Conservation (phyloP, 2,888 invertebrate species). For the Sarcophaga carnaria region DNA sequence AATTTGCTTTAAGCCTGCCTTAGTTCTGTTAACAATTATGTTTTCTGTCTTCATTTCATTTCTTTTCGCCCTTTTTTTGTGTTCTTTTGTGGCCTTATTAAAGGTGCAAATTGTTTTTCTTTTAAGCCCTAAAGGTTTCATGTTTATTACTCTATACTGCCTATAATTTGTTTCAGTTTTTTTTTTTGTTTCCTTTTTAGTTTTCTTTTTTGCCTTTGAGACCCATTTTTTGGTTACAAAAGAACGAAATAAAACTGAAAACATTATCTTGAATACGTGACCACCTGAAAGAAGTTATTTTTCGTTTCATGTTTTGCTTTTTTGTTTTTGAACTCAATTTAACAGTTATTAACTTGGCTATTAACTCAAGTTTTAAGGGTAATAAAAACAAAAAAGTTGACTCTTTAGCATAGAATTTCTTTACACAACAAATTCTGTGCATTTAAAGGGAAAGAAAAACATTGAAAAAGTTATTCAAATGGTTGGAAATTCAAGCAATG, state of each 20-base stretch:
- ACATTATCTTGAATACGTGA: background rate
- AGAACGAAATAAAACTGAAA: background rate
- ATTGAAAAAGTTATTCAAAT: too few species aligned
- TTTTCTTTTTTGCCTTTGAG: background rate
- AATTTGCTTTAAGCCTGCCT: constrained; percentile 25
- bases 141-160: background rate
- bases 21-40: constrained; percentile 21
- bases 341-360: background rate
- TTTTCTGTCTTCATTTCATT: background rate
- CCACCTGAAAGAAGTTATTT: background rate
- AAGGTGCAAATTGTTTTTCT: background rate
- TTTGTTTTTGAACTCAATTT: background rate
- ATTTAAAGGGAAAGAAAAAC: too few species aligned
- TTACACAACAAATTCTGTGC: too few species aligned
- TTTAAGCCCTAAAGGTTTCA: background rate
- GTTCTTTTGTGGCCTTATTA: background rate
- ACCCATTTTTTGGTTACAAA: background rate
- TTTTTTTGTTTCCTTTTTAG: too few species aligned
- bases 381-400: background rate
- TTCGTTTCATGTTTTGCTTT: background rate
- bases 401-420: too few species aligned
- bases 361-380: background rate
- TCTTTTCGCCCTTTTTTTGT: background rate
- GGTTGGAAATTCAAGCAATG: too few species aligned
- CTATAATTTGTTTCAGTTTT: background rate